These are phyloP conservation scores for Acleris literana DNA, from an alignment of 2,888 invertebrate genomes.

Conservation along the genomic window DNA sequence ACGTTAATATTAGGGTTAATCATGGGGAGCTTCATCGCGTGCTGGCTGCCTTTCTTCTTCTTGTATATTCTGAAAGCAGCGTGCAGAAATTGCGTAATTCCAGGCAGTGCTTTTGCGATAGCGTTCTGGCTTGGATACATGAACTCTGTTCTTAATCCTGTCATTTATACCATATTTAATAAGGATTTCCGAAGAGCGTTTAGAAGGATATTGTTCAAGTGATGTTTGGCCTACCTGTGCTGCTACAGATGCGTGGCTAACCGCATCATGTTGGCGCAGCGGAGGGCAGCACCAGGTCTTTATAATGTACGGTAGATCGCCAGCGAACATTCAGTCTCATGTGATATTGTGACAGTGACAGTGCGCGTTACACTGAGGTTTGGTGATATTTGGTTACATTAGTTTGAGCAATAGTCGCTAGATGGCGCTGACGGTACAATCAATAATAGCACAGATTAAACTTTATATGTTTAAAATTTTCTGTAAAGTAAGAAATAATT, in stretches of 20 bases:
- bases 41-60: slow-evolving; percentile 99
- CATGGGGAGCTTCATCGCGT: slow-evolving; percentile 99
- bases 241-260: slow-evolving; percentile 89
- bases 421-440: not conserved
- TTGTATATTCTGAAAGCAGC: slow-evolving; percentile 94
- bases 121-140: slow-evolving; percentile 99
- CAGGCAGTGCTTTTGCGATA: slow-evolving; percentile 93
- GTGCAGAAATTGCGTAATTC: slow-evolving; percentile 89
- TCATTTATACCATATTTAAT: slow-evolving; percentile 98
- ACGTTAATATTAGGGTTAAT: slow-evolving; percentile 98
- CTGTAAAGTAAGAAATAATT: no score
- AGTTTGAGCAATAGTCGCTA: not conserved
- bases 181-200: slow-evolving; percentile 98
- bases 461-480: no score
- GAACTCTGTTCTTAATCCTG: slow-evolving; percentile 97
- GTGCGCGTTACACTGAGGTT: slow-evolving; percentile 17
- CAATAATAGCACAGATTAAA: no score
- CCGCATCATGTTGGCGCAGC: slow-evolving; percentile 84
- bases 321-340: slow-evolving; percentile 30
- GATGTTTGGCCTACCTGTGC: slow-evolving; percentile 94
- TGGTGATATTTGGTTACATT: slow-evolving; percentile 2
- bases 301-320: slow-evolving; percentile 72
- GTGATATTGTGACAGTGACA: slow-evolving; percentile 22
- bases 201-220: slow-evolving; percentile 97
- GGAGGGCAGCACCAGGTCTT: slow-evolving; percentile 85